Evolutionary conservation across 2,888 invertebrate species (phyloP).

Genomic region (Physocephala rufipes): DNA sequence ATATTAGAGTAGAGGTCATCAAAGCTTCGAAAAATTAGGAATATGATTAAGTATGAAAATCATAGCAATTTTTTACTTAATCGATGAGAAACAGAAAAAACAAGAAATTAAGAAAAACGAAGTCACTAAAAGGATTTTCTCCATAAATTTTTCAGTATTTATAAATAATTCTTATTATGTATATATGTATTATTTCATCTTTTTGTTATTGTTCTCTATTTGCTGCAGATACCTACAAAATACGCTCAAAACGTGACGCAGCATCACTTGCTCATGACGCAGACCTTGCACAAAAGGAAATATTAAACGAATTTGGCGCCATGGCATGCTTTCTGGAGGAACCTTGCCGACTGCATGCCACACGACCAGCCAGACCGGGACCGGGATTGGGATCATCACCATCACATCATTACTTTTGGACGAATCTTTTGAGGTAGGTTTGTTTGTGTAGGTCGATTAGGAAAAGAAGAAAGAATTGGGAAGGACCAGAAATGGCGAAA

Average conservation of each 20-base stretch:
- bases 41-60: too few species aligned
- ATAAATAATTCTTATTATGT: neutral
- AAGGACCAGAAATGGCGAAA: neutral
- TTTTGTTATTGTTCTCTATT: neutral
- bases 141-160: neutral
- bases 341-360: slow-evolving; percentile 71
- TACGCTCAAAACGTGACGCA: slow-evolving; percentile 71
- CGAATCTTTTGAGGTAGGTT: slow-evolving; percentile 79
- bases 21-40: too few species aligned
- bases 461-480: neutral
- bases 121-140: too few species aligned
- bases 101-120: too few species aligned
- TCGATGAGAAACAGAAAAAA: too few species aligned
- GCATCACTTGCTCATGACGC: slow-evolving; percentile 70
- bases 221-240: slow-evolving; percentile 74
- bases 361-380: slow-evolving; percentile 54
- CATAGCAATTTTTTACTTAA: too few species aligned
- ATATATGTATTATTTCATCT: neutral
- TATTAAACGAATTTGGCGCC: slow-evolving; percentile 79
- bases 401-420: slow-evolving; percentile 43
- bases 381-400: neutral
- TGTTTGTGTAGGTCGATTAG: neutral
- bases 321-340: slow-evolving; percentile 82
- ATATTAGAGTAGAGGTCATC: too few species aligned
- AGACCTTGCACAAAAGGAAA: slow-evolving; percentile 80